Conservation (phyloP, 2,888 invertebrate genomes). For the Melipona beecheii region DNA sequence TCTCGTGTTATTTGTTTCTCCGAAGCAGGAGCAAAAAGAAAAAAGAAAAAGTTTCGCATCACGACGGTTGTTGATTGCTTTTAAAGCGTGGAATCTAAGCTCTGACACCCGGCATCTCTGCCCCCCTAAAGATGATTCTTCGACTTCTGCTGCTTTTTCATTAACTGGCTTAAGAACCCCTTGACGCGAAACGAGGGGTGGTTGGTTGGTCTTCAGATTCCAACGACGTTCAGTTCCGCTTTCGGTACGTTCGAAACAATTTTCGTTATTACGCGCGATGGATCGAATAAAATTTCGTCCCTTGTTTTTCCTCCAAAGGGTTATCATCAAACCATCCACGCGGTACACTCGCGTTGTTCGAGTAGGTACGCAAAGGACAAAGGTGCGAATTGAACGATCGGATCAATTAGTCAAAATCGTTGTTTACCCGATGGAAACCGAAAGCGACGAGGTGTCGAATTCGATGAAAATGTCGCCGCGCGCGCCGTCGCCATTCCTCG, state of each 20-base stretch:
- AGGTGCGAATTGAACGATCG: neutral
- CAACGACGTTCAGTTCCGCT: slow-evolving; percentile 16
- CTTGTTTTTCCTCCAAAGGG: neutral
- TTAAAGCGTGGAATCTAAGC: neutral
- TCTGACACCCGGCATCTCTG: slow-evolving; percentile 13
- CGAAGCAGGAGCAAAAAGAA: slow-evolving; percentile 27
- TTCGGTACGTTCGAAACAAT: slow-evolving; percentile 19
- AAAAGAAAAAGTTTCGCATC: slow-evolving; percentile 52
- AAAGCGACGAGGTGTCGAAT: neutral
- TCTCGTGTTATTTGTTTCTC: neutral
- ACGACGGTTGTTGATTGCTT: slow-evolving; percentile 55
- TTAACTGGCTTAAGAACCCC: slow-evolving; percentile 66
- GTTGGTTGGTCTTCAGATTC: slow-evolving; percentile 55
- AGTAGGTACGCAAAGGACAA: too few species aligned
- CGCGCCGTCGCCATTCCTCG: neutral
- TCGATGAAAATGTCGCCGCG: slow-evolving; percentile 1
- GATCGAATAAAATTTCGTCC: neutral
- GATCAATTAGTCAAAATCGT: neutral
- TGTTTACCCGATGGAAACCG: neutral
- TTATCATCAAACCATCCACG: neutral
- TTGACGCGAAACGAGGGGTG: slow-evolving; percentile 44
- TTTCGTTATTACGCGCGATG: slow-evolving; percentile 13
- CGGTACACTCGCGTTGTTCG: too few species aligned
- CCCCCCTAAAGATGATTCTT: slow-evolving; percentile 63
- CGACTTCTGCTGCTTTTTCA: slow-evolving; percentile 72